Evolutionary conservation across 1,140 invertebrate species (phyloP), one percentile per base, ranked within the genome.

Genomic region (Drosophila yakuba): DNA sequence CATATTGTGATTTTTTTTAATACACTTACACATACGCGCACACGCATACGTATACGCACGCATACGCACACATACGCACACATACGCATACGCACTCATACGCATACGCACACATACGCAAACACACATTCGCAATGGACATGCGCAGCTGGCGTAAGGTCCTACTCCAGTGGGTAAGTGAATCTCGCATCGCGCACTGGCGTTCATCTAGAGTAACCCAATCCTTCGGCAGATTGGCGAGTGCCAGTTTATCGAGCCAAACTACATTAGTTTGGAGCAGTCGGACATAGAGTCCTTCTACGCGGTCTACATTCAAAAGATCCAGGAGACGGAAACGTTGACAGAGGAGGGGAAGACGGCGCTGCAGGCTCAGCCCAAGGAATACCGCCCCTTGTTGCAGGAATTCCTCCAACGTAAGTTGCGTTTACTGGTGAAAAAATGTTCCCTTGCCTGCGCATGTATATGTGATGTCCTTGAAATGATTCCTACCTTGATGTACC

Each of bases 151-250:
- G 91, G 91, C 84, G 90, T 52, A 66, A 72, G 32, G 56, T 91
- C 25, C 62, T 92, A 1, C 39, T 92, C n/a, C 61, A 91, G 17
- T 92, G 91, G 91, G 91, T 92, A 73, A 74, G 85, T 61, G 11
- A 32, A 32, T 32, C 8, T 3, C 32, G 32, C 32, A 32, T 32
- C 7, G 32, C 32, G 32, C 32, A 32, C 15, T 36, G 15, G 15
- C n/a, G 2, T 7, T 41, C 11, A 41, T 43, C 14, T 8, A 28
- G 14, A 28, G 6, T 48, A 10, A 35, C 4, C 14, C 20, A 28
- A 5, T 23, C 11, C 23, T 4, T 1, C 14, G 2, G 3, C 32
- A 92, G 91, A 60, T 85, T 6, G 63, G 66, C 6, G 63, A 81
- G 54, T 54, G 41, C 17, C 32, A 8, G 2, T 74, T 72, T 20